A percentile compares a stretch with the other conserved stretches of the same genome.
Evolutionary conservation across 2,797 vertebrate genomes (phyloP).

Genomic region (Galago senegalensis): DNA sequence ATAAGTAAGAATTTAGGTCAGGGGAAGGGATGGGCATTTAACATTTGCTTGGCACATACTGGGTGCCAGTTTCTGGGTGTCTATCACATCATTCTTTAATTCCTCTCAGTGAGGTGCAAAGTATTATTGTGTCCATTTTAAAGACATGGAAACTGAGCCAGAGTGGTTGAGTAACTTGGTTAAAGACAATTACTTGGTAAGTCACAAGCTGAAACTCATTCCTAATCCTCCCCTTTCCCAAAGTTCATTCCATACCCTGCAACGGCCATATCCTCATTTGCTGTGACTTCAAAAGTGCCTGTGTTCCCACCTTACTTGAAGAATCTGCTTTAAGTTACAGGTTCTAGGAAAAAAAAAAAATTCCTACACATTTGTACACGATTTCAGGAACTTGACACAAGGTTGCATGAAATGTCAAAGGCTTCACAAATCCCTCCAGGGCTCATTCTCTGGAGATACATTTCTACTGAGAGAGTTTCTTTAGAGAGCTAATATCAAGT

Average conservation of each 20-base stretch:
- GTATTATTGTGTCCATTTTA: conserved; percentile 34
- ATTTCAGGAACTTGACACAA: background rate
- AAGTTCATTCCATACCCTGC: background rate
- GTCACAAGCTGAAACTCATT: background rate
- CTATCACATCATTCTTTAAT: background rate
- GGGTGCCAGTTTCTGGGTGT: background rate
- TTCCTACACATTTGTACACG: background rate
- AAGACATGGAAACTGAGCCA: background rate
- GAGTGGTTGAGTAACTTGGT: background rate
- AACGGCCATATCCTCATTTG: background rate
- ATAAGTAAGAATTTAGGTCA: background rate
- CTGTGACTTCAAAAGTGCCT: background rate
- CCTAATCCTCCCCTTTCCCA: background rate
- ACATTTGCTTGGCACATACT: background rate
- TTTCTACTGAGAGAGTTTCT: background rate
- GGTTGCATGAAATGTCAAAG: conserved; percentile 2
- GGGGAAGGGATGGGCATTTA: background rate
- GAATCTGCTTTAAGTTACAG: background rate
- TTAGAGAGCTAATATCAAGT: background rate
- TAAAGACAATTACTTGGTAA: background rate
- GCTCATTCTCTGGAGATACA: background rate
- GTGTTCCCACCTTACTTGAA: background rate
- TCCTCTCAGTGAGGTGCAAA: background rate
- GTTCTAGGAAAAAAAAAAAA: background rate
- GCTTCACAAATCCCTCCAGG: background rate